Evolutionary conservation across 2,888 invertebrate species (phyloP).

Genomic region (Eubasilissa splendida): DNA sequence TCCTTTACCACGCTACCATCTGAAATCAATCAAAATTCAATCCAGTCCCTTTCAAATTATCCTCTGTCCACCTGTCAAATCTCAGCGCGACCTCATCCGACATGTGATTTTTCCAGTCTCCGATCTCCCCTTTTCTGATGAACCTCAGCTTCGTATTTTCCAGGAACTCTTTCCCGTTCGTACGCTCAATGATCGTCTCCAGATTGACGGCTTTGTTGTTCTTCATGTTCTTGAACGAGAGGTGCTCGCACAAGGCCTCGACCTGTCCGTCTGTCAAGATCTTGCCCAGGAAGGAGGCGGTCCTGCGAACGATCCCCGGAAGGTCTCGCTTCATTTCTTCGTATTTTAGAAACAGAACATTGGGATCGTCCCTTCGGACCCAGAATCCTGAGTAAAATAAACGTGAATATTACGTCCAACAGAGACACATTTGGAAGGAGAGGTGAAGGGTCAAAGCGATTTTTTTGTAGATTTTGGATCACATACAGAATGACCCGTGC

Average conservation of each 20-base stretch:
- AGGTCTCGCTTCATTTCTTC: slow-evolving; percentile 88
- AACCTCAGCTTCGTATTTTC: slow-evolving; percentile 74
- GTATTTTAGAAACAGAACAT: slow-evolving; percentile 84
- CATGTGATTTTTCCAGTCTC: slow-evolving; percentile 87
- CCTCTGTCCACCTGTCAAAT: slow-evolving; percentile 82
- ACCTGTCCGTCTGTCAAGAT: slow-evolving; percentile 78
- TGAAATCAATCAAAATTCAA: slow-evolving; percentile 71
- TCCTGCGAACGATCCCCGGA: slow-evolving; percentile 76
- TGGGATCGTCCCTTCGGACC: slow-evolving; percentile 79
- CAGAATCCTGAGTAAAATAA: slow-evolving; percentile 73
- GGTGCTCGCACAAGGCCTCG: slow-evolving; percentile 78
- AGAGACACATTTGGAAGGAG: too few relatives aligned
- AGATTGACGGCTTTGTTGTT: slow-evolving; percentile 85
- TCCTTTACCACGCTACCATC: not conserved
- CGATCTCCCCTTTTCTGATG: slow-evolving; percentile 84
- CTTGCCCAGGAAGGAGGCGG: slow-evolving; percentile 82
- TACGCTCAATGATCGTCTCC: slow-evolving; percentile 75
- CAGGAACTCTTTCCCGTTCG: slow-evolving; percentile 68
- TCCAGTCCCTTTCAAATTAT: slow-evolving; percentile 76
- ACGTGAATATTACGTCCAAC: too few relatives aligned
- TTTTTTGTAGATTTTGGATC: too few relatives aligned
- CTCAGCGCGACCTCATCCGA: slow-evolving; percentile 78
- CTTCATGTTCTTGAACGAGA: slow-evolving; percentile 88
- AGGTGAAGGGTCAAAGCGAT: too few relatives aligned
- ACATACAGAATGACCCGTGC: too few relatives aligned